Evolutionary conservation across 2,888 invertebrate species (phyloP).

Genomic region (Strigamia maritima): DNA sequence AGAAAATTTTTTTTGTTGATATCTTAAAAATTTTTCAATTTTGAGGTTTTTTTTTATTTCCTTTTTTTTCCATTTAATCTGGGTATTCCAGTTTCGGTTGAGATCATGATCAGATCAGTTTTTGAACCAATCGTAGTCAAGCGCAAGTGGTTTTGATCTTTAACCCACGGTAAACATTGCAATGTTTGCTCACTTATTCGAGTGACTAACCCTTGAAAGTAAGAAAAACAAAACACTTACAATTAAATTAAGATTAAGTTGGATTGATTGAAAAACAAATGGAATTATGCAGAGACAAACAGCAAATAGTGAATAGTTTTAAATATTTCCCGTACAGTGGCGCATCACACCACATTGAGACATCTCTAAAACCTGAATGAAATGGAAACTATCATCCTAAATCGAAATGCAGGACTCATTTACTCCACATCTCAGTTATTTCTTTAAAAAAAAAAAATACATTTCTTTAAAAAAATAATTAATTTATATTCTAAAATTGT

Average conservation of each 20-base stretch:
- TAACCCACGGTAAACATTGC: neutral
- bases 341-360: neutral
- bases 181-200: neutral
- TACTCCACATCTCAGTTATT: too few species aligned
- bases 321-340: too few species aligned
- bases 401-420: neutral
- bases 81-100: neutral
- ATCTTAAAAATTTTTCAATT: neutral
- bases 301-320: too few species aligned
- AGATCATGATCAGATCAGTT: neutral
- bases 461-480: too few species aligned
- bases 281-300: too few species aligned
- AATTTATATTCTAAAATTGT: neutral
- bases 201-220: neutral
- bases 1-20: neutral
- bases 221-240: neutral
- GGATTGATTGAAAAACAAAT: too few species aligned
- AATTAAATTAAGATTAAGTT: neutral
- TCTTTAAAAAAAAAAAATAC: too few species aligned
- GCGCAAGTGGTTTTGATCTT: neutral
- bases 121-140: neutral
- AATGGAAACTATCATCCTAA: neutral
- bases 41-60: too few species aligned
- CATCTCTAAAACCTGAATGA: neutral
- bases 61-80: too few species aligned